Evolutionary conservation across 2,888 invertebrate species (phyloP), one percentile per base, ranked within the genome.

Genomic region (Dromius quadrimaculatus): DNA sequence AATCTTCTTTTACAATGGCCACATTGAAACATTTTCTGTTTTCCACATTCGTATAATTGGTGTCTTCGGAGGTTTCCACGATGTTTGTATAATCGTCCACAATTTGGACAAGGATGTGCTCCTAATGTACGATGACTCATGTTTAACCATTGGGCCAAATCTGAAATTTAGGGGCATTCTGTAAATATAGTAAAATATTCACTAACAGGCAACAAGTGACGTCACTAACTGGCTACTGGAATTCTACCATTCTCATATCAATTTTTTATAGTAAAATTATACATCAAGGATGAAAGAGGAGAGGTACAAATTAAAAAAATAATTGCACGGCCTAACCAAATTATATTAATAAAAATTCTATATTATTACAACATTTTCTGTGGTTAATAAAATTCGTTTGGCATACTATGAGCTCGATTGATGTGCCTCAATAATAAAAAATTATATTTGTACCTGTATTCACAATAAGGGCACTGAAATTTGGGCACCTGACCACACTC

Each of bases 31-130:
- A 86, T 85, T 28, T 89, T 88, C 74, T 86, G 85, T 79, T 88
- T 88, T 76, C 87, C 86, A 79, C 92, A 92, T 80, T 92, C 92
- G 82, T 89, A 89, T 78, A 88, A 87, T 78, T 89, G 86, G 80
- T 92, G 92, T 72, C 91, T 87, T 80, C 89, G 90, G 77, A 93
- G 85, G 73, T 91, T 92, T 76, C 91, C 90, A 79, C 91, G 91
- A 82, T 90, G 90, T 83, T 90, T 90, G 87, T 94, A 94, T 77
- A 90, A 87, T 84, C 93, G 94, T 75, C 92, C 91, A 82, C 94
- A 94, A 77, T 85, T 87, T 77, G 86, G 87, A 84, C 91, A 91
- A 72, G 83, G 80, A 75, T 69, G 45, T 9, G 61, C 47, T 1
- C 61, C 69, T n/a, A 59, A 69, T n/a, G 45, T 4, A 20, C 45